These are phyloP conservation scores for Eleginops maclovinus DNA, from an alignment of 2,113 vertebrate species.

Conservation along the genomic window DNA sequence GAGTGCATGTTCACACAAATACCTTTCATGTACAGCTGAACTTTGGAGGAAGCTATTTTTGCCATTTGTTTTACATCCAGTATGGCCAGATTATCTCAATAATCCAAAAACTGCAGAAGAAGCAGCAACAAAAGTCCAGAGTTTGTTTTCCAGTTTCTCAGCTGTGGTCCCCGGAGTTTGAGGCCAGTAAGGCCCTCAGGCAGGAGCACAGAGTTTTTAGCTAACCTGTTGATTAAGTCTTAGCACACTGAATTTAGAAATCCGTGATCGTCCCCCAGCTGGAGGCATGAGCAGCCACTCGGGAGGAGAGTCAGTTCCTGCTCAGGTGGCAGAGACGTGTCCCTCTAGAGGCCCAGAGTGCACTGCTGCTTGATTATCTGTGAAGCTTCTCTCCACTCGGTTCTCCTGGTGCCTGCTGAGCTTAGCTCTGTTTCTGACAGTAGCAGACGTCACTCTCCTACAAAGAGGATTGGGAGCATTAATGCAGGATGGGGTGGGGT, in stretches of 20 bases:
- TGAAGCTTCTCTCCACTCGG: conserved; percentile 68
- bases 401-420: conserved; percentile 70
- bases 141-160: conserved; percentile 44
- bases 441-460: conserved; percentile 84
- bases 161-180: conserved; percentile 16
- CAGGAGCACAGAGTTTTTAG: conserved; percentile 5
- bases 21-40: conserved; percentile 69
- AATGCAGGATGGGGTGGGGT: conserved; percentile 80
- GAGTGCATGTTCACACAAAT: conserved; percentile 58
- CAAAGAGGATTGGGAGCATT: conserved; percentile 89
- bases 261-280: conserved; percentile 13
- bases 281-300: neutral
- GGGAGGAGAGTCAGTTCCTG: conserved; percentile 35
- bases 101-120: neutral
- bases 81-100: neutral
- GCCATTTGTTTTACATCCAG: conserved; percentile 37
- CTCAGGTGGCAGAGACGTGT: conserved; percentile 23
- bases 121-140: conserved; percentile 4
- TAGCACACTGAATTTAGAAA: conserved; percentile 5
- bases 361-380: conserved; percentile 60
- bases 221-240: conserved; percentile 42
- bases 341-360: conserved; percentile 32
- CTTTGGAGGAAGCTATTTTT: conserved; percentile 35
- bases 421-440: conserved; percentile 88
- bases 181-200: conserved; percentile 3